Evolutionary conservation across 2,888 invertebrate genomes (phyloP), one percentile per base, ranked within the genome.

Genomic region (Synanthedon tipuliformis): DNA sequence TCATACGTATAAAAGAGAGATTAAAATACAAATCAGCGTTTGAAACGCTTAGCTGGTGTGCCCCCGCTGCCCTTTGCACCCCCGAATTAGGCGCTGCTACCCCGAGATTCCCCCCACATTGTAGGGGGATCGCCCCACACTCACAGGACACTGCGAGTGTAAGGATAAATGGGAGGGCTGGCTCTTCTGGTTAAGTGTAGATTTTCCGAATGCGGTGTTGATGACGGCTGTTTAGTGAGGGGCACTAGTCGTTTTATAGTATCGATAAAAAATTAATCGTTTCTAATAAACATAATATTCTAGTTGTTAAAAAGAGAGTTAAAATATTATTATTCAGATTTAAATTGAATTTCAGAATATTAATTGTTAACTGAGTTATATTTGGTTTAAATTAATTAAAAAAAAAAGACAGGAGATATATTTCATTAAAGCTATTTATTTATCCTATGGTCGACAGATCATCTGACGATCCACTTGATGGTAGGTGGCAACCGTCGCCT

Each of bases 121-220:
- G 56, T 56, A 34, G 53, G 61, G 62, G 60, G 61, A 55, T 53
- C 49, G 54, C 52, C 66, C 68, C 63, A 65, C 75, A 68, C 65
- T 69, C 68, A 73, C 81, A 78, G 79, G 78, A 82, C 84, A 82
- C 68, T 69, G 74, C 78, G 71, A 84, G 84, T 83, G 84, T 85
- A 85, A 83, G 87, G 87, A 87, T 87, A 86, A 87, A 87, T 87
- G 87, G 86, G 85, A 85, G 87, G 86, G 87, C 85, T 83, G 86
- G 83, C 81, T 84, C 84, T 83, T 80, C 85, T 86, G 87, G 87
- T 85, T 87, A 86, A 87, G 87, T 87, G 87, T 87, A 86, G 86
- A 87, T 87, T 87, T 87, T 86, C 86, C 85, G 83, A 87, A 87
- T 87, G 87, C 87, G 87, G 87, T 87, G 87, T 87, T 87, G 87